Evolutionary conservation across 2,888 invertebrate genomes (phyloP).

Genomic region (Osmoderma eremita): DNA sequence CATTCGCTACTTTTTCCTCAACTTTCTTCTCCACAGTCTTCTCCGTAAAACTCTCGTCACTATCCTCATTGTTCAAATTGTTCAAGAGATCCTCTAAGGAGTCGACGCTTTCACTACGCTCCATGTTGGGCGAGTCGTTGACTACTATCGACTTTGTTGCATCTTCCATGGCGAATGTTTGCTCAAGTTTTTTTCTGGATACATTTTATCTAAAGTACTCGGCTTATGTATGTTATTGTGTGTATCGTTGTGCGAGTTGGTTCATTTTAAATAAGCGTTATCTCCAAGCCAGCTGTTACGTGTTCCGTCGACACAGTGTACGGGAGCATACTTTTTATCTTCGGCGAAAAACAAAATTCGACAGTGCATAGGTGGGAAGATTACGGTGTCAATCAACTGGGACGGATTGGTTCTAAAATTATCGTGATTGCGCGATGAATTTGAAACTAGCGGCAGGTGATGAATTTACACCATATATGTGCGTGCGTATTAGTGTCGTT

Average conservation of each 20-base stretch:
- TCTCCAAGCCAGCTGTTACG: constrained; percentile 1
- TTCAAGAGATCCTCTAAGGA: constrained; percentile 50
- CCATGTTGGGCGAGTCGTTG: constrained; percentile 18
- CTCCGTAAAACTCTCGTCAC: constrained; percentile 40
- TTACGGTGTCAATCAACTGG: too few relatives aligned
- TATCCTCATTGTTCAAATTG: constrained; percentile 45
- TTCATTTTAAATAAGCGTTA: neutral
- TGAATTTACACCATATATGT: too few relatives aligned
- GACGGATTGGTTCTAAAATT: too few relatives aligned
- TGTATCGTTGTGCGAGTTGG: neutral
- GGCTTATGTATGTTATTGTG: constrained; percentile 17
- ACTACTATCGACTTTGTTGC: neutral
- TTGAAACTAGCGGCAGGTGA: too few relatives aligned
- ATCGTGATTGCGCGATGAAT: too few relatives aligned
- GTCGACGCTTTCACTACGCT: constrained; percentile 44
- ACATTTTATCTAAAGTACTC: constrained; percentile 32
- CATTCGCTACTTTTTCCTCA: neutral
- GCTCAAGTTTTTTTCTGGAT: constrained; percentile 6
- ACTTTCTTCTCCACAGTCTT: neutral
- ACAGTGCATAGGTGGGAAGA: neutral
- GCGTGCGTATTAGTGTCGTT: too few relatives aligned
- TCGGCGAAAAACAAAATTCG: neutral
- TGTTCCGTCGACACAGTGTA: too few relatives aligned
- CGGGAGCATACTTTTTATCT: neutral
- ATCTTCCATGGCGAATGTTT: constrained; percentile 10